Conservation (phyloP, 2,888 invertebrate genomes). For the Abscondita cerata region DNA sequence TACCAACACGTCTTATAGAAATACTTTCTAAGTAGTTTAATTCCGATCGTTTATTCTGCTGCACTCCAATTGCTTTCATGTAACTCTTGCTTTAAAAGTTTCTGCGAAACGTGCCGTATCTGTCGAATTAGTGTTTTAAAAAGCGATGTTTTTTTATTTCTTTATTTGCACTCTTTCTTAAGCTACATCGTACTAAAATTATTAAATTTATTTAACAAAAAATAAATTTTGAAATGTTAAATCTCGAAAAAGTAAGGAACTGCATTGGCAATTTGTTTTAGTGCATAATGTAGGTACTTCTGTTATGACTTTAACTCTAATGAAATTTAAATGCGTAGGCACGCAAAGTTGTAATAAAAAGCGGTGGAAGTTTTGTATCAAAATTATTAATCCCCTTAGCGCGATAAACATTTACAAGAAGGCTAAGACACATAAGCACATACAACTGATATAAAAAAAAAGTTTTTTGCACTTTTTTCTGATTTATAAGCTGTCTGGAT, state of each 20-base stretch:
- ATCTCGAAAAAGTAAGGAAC: too few relatives aligned
- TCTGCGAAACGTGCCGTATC: too few relatives aligned
- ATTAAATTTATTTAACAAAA: too few relatives aligned
- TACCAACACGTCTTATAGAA: too few relatives aligned
- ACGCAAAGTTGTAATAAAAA: constrained; percentile 32
- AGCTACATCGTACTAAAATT: too few relatives aligned
- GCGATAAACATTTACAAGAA: constrained; percentile 33
- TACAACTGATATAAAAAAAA: constrained; percentile 34
- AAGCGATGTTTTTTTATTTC: constrained; percentile 1
- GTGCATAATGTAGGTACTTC: constrained; percentile 14
- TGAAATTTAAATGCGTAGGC: constrained; percentile 37
- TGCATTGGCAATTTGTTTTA: too few relatives aligned
- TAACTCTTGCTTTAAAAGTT: too few relatives aligned
- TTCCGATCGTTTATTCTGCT: too few relatives aligned
- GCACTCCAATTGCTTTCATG: too few relatives aligned
- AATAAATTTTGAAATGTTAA: too few relatives aligned
- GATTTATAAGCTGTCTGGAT: constrained; percentile 27
- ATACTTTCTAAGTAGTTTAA: too few relatives aligned
- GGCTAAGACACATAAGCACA: constrained; percentile 28
- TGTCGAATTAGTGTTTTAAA: not conserved
- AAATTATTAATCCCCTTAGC: constrained; percentile 38
- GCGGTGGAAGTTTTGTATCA: constrained; percentile 31
- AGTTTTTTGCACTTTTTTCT: constrained; percentile 30
- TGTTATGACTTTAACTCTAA: constrained; percentile 31
- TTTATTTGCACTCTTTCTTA: not conserved